Base-by-base conservation (phyloP, 2,113 vertebrate species). In the Dinomys branickii region DNA sequence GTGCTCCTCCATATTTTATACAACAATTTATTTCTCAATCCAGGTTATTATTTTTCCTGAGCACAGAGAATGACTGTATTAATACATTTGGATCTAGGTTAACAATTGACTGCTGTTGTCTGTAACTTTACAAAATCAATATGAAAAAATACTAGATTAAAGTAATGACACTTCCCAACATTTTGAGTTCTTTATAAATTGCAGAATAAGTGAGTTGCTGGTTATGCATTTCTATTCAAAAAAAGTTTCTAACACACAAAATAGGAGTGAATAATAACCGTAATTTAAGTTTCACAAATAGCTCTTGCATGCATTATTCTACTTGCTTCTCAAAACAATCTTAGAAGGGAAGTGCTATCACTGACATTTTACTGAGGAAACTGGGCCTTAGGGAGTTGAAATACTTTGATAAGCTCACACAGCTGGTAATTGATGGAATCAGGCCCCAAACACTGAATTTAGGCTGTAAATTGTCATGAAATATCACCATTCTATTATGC, bases 211-310 rank as follows among this genome's bases (percentile, higher is more conserved):
- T 86, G 77, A 96, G 88, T 92, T 96, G 69, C 94, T 97, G 58
- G 75, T 95, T 97, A 87, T 90, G 63, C 90, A 94, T 78, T 94
- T 97, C 92, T 97, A 88, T 95, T 90, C 38, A 78, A 94, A 97
- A 71, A 91, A 97, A 89, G 47, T 97, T 97, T 77, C 85, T 94
- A 93, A 92, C 84, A 85, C n/a, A 92, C 56, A 96, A 97, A 96
- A 97, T 94, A 94, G 38, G 44, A 94, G 52, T 88, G 77, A 96
- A 97, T 97, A 95, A 97, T 94, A 97, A 92, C 90, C 71, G 26
- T 86, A 61, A 96, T 96, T 97, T 85, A 80, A 91, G 83, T 90
- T 89, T 97, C 88, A 91, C 90, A 97, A 97, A 97, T 90, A 97
- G 69, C 58, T 90, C 65, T 90, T 73, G 81, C 71, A 61, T 81